Evolutionary conservation across 2,888 invertebrate genomes (phyloP), one percentile per base, ranked within the genome.

Genomic region (Sturmia bella): DNA sequence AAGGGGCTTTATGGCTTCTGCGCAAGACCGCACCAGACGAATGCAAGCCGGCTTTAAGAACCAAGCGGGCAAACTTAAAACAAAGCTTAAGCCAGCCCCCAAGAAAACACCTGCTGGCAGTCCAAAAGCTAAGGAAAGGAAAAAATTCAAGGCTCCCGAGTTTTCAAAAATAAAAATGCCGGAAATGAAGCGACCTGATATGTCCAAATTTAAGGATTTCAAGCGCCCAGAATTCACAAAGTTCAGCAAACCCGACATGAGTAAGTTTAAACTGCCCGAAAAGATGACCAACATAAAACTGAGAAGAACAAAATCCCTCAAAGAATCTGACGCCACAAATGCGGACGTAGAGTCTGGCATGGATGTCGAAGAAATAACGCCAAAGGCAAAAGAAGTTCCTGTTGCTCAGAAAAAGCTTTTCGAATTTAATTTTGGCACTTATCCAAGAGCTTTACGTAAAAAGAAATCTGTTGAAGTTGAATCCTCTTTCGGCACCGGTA

Each of bases 391-490:
- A 69, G 93, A 93, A 52, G 92, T 92, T 84, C 91, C 92, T 7
- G 91, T 91, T 39, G 91, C 90, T 24, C 92, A 92, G 57, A 93
- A 92, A 85, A 93, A 92, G 85, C 92, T 93, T 84, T 95, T 96
- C 87, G 93, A 94, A 64, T 94, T 94, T 87, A 95, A 95, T 89
- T 94, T 95, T 84, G 93, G 94, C 85, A 96, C 96, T 0, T 96
- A 95, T 88, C 96, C 96, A 0, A 93, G 96, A 85, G 92, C 96
- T 84, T 94, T 94, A 86, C 88, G 89, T 61, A 90, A 89, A 59
- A 90, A 89, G 85, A 89, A 88, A 73, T 75, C 81, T 0, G 75
- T 84, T 1, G 86, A 85, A 12, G 84, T 87, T 48, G 88, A 87
- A 52, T 85, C 64, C 17, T 89, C 89, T 0, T 77, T 88, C 56